A percentile compares a stretch with the other conserved stretches of the same genome.
Conservation (phyloP, 1,140 invertebrate genomes). For the Mercenaria mercenaria region DNA sequence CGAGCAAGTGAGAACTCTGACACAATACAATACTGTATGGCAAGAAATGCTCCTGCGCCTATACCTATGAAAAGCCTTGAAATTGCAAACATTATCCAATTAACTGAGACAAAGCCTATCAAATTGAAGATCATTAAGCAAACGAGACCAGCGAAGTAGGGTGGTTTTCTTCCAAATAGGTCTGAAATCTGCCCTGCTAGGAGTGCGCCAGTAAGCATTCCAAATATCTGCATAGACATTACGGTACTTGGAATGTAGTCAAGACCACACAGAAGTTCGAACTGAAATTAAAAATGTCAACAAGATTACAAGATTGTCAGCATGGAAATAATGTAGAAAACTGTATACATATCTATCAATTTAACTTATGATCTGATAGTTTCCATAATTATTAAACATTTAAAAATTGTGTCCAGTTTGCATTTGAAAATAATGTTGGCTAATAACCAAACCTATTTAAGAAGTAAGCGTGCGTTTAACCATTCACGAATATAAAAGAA, state of each 20-base stretch:
- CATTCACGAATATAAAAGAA: no score
- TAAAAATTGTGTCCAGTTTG: neutral
- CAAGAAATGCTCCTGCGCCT: neutral
- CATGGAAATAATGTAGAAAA: no score
- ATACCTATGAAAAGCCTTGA: conserved; percentile 66
- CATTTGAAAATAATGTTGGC: no score
- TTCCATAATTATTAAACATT: no score
- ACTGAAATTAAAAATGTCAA: conserved; percentile 51
- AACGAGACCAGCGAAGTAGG: conserved; percentile 25
- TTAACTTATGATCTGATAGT: no score
- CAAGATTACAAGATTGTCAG: neutral
- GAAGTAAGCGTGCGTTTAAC: no score
- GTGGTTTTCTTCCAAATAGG: conserved; percentile 59
- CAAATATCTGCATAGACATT: conserved; percentile 67
- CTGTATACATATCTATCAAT: no score
- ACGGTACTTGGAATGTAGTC: conserved; percentile 54
- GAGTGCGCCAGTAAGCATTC: conserved; percentile 57
- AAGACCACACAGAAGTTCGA: conserved; percentile 64
- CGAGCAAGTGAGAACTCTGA: neutral
- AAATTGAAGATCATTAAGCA: conserved; percentile 34
- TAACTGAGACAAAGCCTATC: conserved; percentile 28
- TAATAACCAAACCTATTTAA: no score
- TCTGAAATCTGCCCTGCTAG: conserved; percentile 55
- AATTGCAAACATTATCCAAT: conserved; percentile 66
- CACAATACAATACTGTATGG: neutral